phyloP scores from a whole-genome alignment of 2,113 vertebrate genomes.

The Numida meleagris region DNA sequence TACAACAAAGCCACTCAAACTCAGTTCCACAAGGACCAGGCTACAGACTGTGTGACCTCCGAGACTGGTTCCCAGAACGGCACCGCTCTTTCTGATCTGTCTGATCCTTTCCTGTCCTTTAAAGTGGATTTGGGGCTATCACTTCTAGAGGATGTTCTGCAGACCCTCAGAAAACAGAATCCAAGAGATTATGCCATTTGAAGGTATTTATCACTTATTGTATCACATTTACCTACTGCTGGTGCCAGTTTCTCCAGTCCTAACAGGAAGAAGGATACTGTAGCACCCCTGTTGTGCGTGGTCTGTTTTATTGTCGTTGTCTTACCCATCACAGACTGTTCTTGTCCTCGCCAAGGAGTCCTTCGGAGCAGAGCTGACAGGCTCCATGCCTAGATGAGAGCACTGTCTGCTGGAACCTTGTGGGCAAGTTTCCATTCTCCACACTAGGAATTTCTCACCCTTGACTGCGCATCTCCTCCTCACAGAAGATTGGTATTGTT shows the following conservation, averaged over 20 bases:
- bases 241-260: background rate
- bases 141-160: constrained; percentile 91
- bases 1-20: constrained; percentile 56
- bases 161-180: constrained; percentile 89
- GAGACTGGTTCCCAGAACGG: background rate
- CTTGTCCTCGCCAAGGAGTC: background rate
- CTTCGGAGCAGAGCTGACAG: background rate
- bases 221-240: background rate
- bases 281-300: background rate
- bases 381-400: background rate
- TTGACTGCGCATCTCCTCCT: background rate
- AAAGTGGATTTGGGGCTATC: constrained; percentile 91
- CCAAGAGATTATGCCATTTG: constrained; percentile 72
- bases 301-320: background rate
- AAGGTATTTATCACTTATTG: background rate
- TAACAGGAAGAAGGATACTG: background rate
- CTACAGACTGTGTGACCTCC: constrained; percentile 10
- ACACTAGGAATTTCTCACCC: background rate
- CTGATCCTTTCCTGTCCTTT: constrained; percentile 78
- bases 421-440: background rate
- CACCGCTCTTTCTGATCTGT: constrained; percentile 55
- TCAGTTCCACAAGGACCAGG: constrained; percentile 43
- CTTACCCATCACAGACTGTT: background rate
- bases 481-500: background rate
- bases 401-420: background rate